phyloP scores from a whole-genome alignment of 2,113 vertebrate species.

The Vulpes ferrilata region DNA sequence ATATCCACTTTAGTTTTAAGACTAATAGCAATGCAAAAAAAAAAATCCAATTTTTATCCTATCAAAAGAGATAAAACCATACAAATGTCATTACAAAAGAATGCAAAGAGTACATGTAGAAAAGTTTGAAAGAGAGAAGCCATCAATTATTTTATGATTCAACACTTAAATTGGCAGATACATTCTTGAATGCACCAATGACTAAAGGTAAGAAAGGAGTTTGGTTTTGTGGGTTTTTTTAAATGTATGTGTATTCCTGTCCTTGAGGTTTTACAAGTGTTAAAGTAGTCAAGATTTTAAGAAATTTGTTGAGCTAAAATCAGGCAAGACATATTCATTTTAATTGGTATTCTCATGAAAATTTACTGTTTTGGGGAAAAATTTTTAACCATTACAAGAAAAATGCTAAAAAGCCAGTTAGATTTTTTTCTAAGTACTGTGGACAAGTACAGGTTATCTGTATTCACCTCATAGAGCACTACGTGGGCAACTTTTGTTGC shows the following conservation, averaged over 20 bases:
- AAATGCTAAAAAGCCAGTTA: constrained; percentile 21
- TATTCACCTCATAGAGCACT: not conserved
- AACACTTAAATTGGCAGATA: not conserved
- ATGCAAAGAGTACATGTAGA: constrained; percentile 3
- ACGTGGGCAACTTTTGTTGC: not conserved
- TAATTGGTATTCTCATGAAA: not conserved
- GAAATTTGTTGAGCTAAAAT: not conserved
- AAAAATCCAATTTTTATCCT: constrained; percentile 23
- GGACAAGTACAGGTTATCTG: not conserved
- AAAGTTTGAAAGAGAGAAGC: not conserved
- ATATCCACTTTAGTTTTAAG: constrained; percentile 15
- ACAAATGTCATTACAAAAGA: constrained; percentile 12
- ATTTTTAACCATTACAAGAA: not conserved
- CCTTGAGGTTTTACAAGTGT: not conserved
- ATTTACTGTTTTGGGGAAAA: not conserved
- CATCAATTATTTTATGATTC: not conserved
- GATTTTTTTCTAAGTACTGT: not conserved
- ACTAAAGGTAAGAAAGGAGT: not conserved
- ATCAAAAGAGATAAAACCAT: not conserved
- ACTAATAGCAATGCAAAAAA: not conserved
- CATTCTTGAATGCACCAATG: not conserved
- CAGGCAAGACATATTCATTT: not conserved
- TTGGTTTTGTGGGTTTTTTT: not conserved
- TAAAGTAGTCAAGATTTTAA: constrained; percentile 22
- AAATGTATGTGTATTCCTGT: not conserved